Percentiles rank a stretch among this genome's conserved stretches.
These are phyloP conservation scores for Dione juno DNA, from an alignment of 2,888 invertebrate species.

Conservation along the genomic window DNA sequence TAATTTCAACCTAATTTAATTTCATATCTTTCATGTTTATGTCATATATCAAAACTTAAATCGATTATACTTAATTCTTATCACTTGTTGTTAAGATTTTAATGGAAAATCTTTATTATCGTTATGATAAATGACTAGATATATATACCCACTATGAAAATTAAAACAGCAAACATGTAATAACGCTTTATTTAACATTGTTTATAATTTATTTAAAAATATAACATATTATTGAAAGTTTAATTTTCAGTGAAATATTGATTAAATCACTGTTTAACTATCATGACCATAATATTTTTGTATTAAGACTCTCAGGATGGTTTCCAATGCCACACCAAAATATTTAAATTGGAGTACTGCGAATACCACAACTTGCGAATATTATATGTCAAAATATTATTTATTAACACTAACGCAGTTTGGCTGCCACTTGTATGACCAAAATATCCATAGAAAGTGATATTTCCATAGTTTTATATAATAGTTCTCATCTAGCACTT, in stretches of 20 bases:
- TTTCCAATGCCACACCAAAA: slow-evolving; percentile 8
- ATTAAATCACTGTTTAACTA: slow-evolving; percentile 8
- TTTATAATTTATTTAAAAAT: not conserved
- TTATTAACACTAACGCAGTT: not conserved
- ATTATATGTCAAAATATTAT: slow-evolving; percentile 22
- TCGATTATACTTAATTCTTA: slow-evolving; percentile 18
- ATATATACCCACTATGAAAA: slow-evolving; percentile 4
- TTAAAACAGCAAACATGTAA: not conserved
- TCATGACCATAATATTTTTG: slow-evolving; percentile 16
- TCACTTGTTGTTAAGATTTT: slow-evolving; percentile 14
- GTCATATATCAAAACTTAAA: slow-evolving; percentile 12
- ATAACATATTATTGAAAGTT: not conserved
- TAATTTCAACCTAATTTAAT: not conserved
- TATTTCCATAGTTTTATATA: not conserved
- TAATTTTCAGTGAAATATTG: not conserved
- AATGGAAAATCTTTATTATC: slow-evolving; percentile 26
- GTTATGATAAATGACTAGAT: slow-evolving; percentile 17
- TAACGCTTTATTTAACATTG: not conserved
- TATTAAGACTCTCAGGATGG: slow-evolving; percentile 5
- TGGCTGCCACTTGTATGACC: not conserved
- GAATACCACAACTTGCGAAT: not conserved
- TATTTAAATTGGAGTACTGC: not conserved
- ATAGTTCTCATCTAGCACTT: not conserved
- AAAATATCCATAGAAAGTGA: not conserved
- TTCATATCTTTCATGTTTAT: slow-evolving; percentile 15